Evolutionary conservation across 2,797 vertebrate species (phyloP).

Genomic region (Sebastes minor): DNA sequence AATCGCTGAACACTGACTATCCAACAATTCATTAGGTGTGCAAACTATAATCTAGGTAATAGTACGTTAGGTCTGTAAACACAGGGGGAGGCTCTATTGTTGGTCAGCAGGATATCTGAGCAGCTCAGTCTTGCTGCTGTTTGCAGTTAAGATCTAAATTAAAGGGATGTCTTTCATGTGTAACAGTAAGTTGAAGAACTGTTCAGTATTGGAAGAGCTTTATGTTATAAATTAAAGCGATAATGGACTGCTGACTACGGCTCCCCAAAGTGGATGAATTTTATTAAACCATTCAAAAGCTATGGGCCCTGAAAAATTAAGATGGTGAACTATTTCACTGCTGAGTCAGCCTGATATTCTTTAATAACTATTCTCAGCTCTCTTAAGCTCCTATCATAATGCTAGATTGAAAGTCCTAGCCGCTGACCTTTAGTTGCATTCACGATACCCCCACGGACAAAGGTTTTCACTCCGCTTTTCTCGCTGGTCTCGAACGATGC

Average conservation of each 20-base stretch:
- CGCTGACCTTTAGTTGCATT: slow-evolving; percentile 85
- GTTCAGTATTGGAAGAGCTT: background rate
- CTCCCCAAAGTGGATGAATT: background rate
- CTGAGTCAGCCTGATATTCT: slow-evolving; percentile 1
- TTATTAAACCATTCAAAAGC: slow-evolving; percentile 3
- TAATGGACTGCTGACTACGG: background rate
- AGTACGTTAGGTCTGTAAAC: background rate
- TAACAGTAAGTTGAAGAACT: background rate
- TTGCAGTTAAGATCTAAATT: background rate
- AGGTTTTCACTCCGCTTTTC: slow-evolving; percentile 81
- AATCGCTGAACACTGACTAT: background rate
- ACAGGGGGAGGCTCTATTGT: background rate
- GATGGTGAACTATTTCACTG: background rate
- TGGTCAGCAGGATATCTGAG: slow-evolving; percentile 3
- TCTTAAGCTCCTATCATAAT: background rate
- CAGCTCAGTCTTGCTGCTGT: background rate
- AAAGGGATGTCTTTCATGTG: background rate
- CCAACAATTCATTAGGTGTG: background rate
- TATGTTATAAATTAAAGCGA: background rate
- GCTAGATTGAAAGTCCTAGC: background rate
- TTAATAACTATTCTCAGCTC: background rate
- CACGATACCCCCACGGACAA: slow-evolving; percentile 86
- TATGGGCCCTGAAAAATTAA: background rate
- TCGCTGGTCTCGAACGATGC: slow-evolving; percentile 83
- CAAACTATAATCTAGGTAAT: background rate